Evolutionary conservation across 2,888 invertebrate genomes (phyloP), one percentile per base, ranked within the genome.

Genomic region (Griposia aprilina): DNA sequence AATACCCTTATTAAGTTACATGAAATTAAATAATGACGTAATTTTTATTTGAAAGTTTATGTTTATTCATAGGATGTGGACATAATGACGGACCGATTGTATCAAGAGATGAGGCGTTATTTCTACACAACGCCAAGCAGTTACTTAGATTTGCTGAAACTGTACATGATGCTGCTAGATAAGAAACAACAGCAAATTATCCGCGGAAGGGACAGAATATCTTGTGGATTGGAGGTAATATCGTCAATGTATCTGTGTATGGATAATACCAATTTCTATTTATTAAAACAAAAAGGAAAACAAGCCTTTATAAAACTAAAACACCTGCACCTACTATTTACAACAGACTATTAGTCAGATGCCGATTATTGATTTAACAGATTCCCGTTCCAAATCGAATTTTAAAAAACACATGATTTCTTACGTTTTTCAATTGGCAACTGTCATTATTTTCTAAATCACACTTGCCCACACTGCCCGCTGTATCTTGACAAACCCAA

Each of bases 81-180:
- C 91, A 93, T 97, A 45, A 98, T 98, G 97, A 98, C 99, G 0
- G 97, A 97, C 26, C 96, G 97, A 63, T 98, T 98, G 91, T 99
- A 98, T 93, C 96, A 97, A 63, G 99, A 99, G 96, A 98, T 98
- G 98, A 97, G 98, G 84, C 97, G 99, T 0, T 97, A 98, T 90
- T 99, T 98, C 95, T 99, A 99, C 93, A 99, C 99, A 5, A 99
- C 99, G 0, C 99, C 99, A 0, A 99, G 99, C 93, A 99, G 98
- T 91, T 99, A 99, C 92, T 96, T 99, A 84, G 99, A 99, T 91
- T 95, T 99, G 57, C 97, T 99, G 52, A 99, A 98, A 91, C 96
- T 99, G 0, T 99, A 99, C 92, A 96, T 98, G 73, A 94, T 94
- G 20, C 97, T 99, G 92, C 94, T 99, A 5, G 96, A 97, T 52